A percentile compares a stretch with the other conserved stretches of the same genome.
Evolutionary conservation across 2,113 vertebrate species (phyloP).

Genomic region (Nicator chloris): DNA sequence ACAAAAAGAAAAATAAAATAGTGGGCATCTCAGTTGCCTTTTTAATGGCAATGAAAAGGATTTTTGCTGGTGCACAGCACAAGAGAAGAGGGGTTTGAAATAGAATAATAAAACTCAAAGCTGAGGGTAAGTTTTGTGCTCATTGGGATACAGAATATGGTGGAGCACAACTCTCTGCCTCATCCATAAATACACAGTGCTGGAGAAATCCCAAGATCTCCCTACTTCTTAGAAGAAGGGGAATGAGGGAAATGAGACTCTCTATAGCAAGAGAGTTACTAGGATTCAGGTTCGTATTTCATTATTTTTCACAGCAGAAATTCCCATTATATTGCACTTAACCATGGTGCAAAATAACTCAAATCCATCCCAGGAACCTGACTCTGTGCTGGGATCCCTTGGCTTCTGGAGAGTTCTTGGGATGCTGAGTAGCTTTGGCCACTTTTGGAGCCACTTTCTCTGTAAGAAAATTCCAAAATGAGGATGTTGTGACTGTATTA

Average conservation of each 20-base stretch:
- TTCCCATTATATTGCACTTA: neutral
- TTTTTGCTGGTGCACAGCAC: slow-evolving; percentile 43
- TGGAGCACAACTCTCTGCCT: neutral
- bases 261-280: neutral
- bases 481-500: neutral
- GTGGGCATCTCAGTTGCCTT: slow-evolving; percentile 8
- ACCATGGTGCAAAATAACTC: neutral
- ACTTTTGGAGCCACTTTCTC: neutral
- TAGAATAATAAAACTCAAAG: neutral
- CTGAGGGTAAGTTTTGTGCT: neutral
- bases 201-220: neutral
- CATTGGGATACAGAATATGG: neutral
- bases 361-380: neutral
- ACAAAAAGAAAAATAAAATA: slow-evolving; percentile 28
- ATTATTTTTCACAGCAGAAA: neutral
- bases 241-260: neutral
- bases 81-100: neutral
- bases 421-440: neutral
- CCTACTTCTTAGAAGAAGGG: neutral
- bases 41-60: slow-evolving; percentile 28
- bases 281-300: neutral
- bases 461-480: neutral
- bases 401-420: neutral
- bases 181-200: neutral
- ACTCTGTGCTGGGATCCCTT: neutral